These are phyloP conservation scores for Lordiphosa mommai DNA, from an alignment of 1,140 invertebrate genomes.

Conservation along the genomic window DNA sequence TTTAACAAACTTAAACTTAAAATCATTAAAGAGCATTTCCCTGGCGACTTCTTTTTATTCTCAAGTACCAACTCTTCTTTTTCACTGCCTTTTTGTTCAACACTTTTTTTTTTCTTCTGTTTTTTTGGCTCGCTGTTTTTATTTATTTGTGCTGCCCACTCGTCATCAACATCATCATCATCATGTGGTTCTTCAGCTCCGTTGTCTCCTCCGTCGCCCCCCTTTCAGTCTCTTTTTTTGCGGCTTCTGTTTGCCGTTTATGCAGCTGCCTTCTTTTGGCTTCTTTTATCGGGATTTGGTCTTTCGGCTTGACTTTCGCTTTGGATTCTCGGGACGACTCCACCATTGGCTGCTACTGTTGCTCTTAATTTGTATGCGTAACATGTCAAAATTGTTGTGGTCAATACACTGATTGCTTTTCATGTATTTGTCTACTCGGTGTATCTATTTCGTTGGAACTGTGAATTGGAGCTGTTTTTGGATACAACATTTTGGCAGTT, in stretches of 20 bases:
- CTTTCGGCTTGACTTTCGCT: conserved; percentile 24
- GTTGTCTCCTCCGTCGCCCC: neutral
- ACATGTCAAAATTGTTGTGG: conserved; percentile 79
- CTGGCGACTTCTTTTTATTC: neutral
- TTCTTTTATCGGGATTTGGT: conserved; percentile 48
- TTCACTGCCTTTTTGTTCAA: neutral
- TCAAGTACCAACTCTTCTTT: too few relatives aligned
- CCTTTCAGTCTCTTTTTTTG: conserved; percentile 4
- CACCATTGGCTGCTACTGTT: conserved; percentile 12
- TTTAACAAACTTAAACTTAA: too few relatives aligned
- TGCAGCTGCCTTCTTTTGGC: conserved; percentile 34
- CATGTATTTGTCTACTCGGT: conserved; percentile 67
- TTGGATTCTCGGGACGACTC: neutral
- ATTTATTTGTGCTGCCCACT: conserved; percentile 5
- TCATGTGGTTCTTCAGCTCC: neutral
- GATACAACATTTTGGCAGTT: neutral
- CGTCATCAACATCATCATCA: conserved; percentile 8
- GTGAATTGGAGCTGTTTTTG: conserved; percentile 5
- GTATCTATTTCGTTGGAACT: conserved; percentile 7
- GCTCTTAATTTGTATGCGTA: conserved; percentile 75
- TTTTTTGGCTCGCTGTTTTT: conserved; percentile 17
- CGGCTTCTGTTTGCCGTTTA: conserved; percentile 38
- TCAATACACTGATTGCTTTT: conserved; percentile 79
- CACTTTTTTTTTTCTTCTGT: too few relatives aligned
- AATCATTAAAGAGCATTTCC: conserved; percentile 18